Base-by-base conservation (phyloP, 2,113 vertebrate species). In the Psilopsiagon aurifrons region DNA sequence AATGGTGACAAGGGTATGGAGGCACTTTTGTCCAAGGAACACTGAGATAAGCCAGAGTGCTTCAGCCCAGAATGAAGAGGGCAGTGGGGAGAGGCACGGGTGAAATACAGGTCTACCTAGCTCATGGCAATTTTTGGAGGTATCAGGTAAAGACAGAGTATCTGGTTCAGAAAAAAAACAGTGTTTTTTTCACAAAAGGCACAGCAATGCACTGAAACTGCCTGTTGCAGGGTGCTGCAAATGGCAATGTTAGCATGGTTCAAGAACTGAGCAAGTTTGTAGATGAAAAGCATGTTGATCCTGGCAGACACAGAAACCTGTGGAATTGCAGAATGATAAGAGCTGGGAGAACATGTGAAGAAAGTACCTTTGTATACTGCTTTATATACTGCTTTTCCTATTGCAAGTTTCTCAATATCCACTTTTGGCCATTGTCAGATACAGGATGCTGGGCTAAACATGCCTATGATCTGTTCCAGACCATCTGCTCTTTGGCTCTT, bases 41-140 rank as follows among this genome's bases (percentile, higher is more conserved):
- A 25, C n/a, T 1, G 5, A 39, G 33, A 14, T 69, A 57, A 80
- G 7, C 7, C 13, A 68, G 7, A 17, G 3, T 0, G 0, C 31
- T 78, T 71, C 57, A 92, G 7, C 28, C 28, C 11, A 14, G 29
- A 24, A 18, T 7, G 8, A 37, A 66, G 13, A 55, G 8, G 29
- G 8, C 13, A 49, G 11, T 2, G 2, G 7, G 11, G 24, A 46
- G 14, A 66, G 7, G 17, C 3, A 1, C 19, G 35, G 19, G 6
- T 62, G 10, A 78, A 78, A 57, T 24, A 39, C 22, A 24, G 19
- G 60, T 52, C 17, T 81, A 10, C 27, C 3, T 59, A 22, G 27
- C 39, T 23, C 5, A 1, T 66, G 39, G 29, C 35, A 74, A n/a
- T 29, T 2, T 79, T 62, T 31, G 12, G 13, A 37, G 5, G 11